Evolutionary conservation across 2,113 vertebrate species (phyloP).

Genomic region (Eleginops maclovinus): DNA sequence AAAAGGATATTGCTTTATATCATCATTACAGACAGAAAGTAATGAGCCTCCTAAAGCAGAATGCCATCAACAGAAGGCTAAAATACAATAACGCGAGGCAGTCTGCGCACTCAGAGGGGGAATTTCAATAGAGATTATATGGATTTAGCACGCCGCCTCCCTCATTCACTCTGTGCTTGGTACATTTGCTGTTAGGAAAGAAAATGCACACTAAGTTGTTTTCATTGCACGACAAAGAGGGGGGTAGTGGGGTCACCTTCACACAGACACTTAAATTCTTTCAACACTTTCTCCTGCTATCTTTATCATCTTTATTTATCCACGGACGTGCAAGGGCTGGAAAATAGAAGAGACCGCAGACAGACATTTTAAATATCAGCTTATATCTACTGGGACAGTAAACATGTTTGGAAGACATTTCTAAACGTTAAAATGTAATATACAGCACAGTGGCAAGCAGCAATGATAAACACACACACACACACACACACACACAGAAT

Average conservation of each 20-base stretch:
- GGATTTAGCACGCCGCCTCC: slow-evolving; percentile 69
- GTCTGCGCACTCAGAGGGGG: slow-evolving; percentile 63
- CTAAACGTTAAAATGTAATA: slow-evolving; percentile 14
- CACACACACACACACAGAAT: slow-evolving; percentile 27
- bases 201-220: slow-evolving; percentile 73
- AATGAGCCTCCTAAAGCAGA: slow-evolving; percentile 66
- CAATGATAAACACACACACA: slow-evolving; percentile 29
- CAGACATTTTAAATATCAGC: slow-evolving; percentile 7
- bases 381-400: slow-evolving; percentile 2
- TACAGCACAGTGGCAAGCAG: slow-evolving; percentile 1
- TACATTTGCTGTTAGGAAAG: slow-evolving; percentile 49
- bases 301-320: slow-evolving; percentile 26
- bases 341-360: slow-evolving; percentile 1
- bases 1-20: slow-evolving; percentile 63
- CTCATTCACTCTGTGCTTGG: slow-evolving; percentile 59
- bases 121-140: slow-evolving; percentile 75
- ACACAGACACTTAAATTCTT: slow-evolving; percentile 15
- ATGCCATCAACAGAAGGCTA: slow-evolving; percentile 70
- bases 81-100: slow-evolving; percentile 71
- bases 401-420: slow-evolving; percentile 21
- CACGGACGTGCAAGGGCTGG: not conserved
- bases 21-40: slow-evolving; percentile 70
- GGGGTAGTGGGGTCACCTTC: slow-evolving; percentile 64
- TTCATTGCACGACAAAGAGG: slow-evolving; percentile 52
- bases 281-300: slow-evolving; percentile 22